phyloP scores from a whole-genome alignment of 2,888 invertebrate species.

The Brachyopa scutellaris region DNA sequence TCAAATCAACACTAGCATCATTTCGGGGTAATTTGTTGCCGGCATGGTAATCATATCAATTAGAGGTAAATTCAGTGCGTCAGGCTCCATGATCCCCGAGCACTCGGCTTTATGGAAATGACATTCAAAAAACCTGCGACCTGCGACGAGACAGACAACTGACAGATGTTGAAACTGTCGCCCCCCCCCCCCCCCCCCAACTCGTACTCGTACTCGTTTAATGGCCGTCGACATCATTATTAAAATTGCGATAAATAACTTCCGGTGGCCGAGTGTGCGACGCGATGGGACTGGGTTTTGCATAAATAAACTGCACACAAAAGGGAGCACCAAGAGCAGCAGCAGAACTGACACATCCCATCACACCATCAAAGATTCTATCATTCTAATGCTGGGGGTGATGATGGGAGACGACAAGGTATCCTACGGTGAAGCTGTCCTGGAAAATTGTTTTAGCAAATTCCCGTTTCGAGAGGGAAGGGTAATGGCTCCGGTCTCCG shows the following conservation, averaged over 20 bases:
- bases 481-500: conserved; percentile 55
- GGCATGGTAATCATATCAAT: conserved; percentile 60
- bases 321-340: neutral
- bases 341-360: neutral
- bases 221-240: conserved; percentile 54
- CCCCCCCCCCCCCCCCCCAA: neutral
- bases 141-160: conserved; percentile 31
- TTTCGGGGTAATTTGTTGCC: conserved; percentile 30
- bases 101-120: conserved; percentile 35
- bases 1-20: conserved; percentile 13
- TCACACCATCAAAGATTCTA: conserved; percentile 15
- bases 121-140: conserved; percentile 17
- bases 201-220: conserved; percentile 1
- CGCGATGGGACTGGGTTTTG: conserved; percentile 54
- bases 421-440: conserved; percentile 8
- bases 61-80: conserved; percentile 49
- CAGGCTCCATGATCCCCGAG: conserved; percentile 30
- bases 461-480: conserved; percentile 7
- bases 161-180: conserved; percentile 53
- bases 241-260: conserved; percentile 66
- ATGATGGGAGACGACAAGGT: conserved; percentile 4
- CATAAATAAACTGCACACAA: conserved; percentile 50
- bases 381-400: conserved; percentile 15
- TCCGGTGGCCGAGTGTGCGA: conserved; percentile 34
- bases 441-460: conserved; percentile 59